Percentiles rank a stretch among this genome's conserved stretches.
phyloP scores from a whole-genome alignment of 2,113 vertebrate genomes.

The Gobius niger region DNA sequence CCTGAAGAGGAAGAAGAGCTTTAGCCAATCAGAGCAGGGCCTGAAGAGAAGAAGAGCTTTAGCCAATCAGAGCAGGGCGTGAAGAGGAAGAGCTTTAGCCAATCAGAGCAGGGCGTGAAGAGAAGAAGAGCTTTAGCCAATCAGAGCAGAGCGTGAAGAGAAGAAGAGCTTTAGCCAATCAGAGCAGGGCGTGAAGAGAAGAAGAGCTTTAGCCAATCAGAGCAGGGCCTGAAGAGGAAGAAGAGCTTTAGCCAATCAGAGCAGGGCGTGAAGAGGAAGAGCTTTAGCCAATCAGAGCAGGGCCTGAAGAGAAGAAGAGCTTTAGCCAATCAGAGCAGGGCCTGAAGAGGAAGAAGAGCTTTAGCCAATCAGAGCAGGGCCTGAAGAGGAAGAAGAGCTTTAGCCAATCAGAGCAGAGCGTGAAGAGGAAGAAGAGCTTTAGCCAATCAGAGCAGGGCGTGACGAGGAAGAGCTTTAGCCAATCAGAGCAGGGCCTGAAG shows the following conservation, averaged over 20 bases:
- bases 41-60: constrained; percentile 59
- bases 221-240: constrained; percentile 73
- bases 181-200: constrained; percentile 79
- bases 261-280: constrained; percentile 77
- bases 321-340: constrained; percentile 33
- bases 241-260: background rate
- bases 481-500: constrained; percentile 73
- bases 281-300: background rate
- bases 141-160: constrained; percentile 80
- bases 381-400: constrained; percentile 60
- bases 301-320: constrained; percentile 70
- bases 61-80: constrained; percentile 79
- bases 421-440: background rate
- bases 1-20: constrained; percentile 62
- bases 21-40: constrained; percentile 39
- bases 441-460: constrained; percentile 79
- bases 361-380: constrained; percentile 39
- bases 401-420: background rate
- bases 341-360: constrained; percentile 62
- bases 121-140: background rate
- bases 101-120: constrained; percentile 79
- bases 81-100: background rate
- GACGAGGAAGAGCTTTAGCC: background rate
- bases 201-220: background rate
- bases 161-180: background rate